Base-by-base conservation (phyloP, 1,140 invertebrate species). In the Drosophila pandora region DNA sequence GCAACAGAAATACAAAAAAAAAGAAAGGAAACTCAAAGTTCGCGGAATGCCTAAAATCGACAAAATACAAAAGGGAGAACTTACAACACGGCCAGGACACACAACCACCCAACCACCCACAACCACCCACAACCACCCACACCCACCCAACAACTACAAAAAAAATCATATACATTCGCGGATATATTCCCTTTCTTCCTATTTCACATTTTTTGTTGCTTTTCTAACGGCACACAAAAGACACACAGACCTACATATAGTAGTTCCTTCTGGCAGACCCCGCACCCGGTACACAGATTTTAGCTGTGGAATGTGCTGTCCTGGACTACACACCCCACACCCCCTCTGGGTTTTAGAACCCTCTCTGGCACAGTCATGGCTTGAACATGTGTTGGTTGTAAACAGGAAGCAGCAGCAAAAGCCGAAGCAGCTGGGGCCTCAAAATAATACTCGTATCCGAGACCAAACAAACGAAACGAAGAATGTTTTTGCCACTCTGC, bases 361-460 rank as follows among this genome's bases (percentile, higher is more conserved):
- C 8, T 12, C 34, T 13, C n/a, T 43, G 39, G 39, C 32, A 8
- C 32, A 32, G 32, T 32, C 32, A 32, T 37, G 37, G 39, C 21
- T 25, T 70, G 79, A 87, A 87, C 83, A 87, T 88, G 83, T 87
- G 83, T 87, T 89, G 76, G 83, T 83, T 88, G 83, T 87, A 87
- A 87, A 87, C 83, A 87, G 83, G 82, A 87, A 84, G 63, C 77
- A 67, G 47, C 37, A 30, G 55, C 32, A 30, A 50, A 37, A 76
- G 62, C 54, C 47, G 74, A 71, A 72, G 41, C 61, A 70, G 67
- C 67, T 70, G 50, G 64, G 69, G 41, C 47, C 67, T 69, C 32
- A 39, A 47, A 68, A 47, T 22, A 69, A 69, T 32, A 69, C 65
- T 68, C 50, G 65, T 21, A 57, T 43, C 43, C 43, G 43, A 47